These are phyloP conservation scores for Phaethon lepturus DNA, from an alignment of 2,113 vertebrate species.

Conservation along the genomic window DNA sequence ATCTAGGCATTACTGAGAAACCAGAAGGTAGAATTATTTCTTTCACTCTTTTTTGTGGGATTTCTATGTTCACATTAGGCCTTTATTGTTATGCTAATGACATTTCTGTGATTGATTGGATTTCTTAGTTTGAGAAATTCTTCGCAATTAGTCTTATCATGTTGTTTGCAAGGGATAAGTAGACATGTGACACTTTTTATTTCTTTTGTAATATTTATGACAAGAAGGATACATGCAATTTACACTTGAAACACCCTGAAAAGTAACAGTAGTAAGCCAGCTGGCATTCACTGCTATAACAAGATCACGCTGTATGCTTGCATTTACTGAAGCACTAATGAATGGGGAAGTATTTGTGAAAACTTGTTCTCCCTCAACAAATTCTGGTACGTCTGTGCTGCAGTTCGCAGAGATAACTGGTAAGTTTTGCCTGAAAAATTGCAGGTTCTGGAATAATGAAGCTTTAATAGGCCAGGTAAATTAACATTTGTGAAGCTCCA, in stretches of 20 bases:
- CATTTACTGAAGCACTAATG: neutral
- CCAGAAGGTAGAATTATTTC: conserved; percentile 16
- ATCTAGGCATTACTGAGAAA: conserved; percentile 39
- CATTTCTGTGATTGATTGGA: neutral
- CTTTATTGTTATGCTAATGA: neutral
- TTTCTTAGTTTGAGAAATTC: neutral
- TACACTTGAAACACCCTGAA: neutral
- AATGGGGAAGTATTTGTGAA: neutral
- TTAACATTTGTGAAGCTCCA: neutral
- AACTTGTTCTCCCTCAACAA: neutral
- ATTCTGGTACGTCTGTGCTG: neutral
- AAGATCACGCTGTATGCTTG: neutral
- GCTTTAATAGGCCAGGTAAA: neutral
- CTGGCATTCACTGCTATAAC: neutral
- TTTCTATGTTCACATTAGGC: neutral
- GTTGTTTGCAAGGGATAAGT: neutral
- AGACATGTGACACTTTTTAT: neutral
- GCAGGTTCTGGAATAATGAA: neutral
- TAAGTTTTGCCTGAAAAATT: neutral
- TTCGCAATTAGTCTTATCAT: neutral
- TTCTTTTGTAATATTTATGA: neutral
- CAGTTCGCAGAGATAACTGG: neutral
- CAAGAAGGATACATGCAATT: neutral
- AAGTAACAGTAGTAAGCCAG: neutral
- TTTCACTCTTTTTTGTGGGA: neutral